Conservation (phyloP, 2,797 vertebrate species). For the Geotrypetes seraphini region DNA sequence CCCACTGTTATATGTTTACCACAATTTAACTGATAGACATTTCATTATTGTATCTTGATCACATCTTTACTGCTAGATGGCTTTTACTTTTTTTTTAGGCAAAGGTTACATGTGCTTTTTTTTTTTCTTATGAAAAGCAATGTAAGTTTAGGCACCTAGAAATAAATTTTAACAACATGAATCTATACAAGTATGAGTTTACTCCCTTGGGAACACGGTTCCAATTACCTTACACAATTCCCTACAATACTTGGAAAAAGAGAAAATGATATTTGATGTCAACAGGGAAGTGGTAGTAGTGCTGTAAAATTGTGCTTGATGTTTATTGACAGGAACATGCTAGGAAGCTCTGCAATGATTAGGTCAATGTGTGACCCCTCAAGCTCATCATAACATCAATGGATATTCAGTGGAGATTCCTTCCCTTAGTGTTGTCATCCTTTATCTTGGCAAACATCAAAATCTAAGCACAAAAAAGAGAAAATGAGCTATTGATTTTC, state of each 20-base stretch:
- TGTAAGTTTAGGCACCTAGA: conserved; percentile 7
- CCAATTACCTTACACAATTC: conserved; percentile 1
- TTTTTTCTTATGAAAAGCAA: not conserved
- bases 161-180: conserved; percentile 7
- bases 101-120: conserved; percentile 3
- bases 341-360: conserved; percentile 33
- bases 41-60: conserved; percentile 11
- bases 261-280: conserved; percentile 1
- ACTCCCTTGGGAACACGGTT: not conserved
- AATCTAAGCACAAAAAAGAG: conserved; percentile 79
- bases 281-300: not conserved
- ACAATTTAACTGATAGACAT: conserved; percentile 1
- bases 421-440: conserved; percentile 61
- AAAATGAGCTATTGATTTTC: conserved; percentile 94
- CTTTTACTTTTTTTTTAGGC: conserved; percentile 1
- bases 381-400: conserved; percentile 55
- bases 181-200: not conserved
- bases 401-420: conserved; percentile 47
- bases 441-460: conserved; percentile 86
- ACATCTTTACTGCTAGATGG: conserved; percentile 2
- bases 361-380: conserved; percentile 25
- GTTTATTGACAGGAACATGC: conserved; percentile 26
- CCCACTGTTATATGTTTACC: not conserved
- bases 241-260: not conserved
- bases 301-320: conserved; percentile 2